Percentiles rank a stretch among this genome's conserved stretches.
Conservation (phyloP, 2,888 invertebrate genomes). For the Pedicia rivosa region DNA sequence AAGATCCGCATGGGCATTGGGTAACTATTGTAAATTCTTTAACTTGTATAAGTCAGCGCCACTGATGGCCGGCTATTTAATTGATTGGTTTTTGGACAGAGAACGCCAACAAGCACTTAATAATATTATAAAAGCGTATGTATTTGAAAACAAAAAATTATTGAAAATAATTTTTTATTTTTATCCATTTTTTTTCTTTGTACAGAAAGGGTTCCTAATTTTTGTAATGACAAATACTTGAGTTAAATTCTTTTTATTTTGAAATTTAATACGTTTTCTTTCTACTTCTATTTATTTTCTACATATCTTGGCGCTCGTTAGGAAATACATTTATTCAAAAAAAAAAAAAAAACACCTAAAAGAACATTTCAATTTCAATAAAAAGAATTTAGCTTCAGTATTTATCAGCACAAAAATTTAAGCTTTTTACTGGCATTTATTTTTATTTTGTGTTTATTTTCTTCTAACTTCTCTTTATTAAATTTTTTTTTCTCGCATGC, state of each 20-base stretch:
- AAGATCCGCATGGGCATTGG: conserved; percentile 83
- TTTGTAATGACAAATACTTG: too few relatives aligned
- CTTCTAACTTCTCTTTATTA: neutral
- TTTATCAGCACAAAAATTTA: neutral
- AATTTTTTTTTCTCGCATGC: neutral
- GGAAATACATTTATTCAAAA: too few relatives aligned
- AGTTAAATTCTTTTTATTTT: too few relatives aligned
- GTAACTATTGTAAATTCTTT: conserved; percentile 88
- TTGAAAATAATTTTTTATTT: conserved; percentile 4
- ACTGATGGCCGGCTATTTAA: conserved; percentile 88
- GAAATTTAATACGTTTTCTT: too few relatives aligned
- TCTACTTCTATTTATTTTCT: too few relatives aligned
- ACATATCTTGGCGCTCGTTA: too few relatives aligned
- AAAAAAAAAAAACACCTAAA: too few relatives aligned
- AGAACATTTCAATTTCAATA: too few relatives aligned
- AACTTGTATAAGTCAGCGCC: conserved; percentile 77
- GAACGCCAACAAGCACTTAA: conserved; percentile 86
- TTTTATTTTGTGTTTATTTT: neutral
- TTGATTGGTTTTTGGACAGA: conserved; percentile 96
- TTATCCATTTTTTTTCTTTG: neutral
- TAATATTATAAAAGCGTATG: conserved; percentile 93
- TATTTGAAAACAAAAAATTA: conserved; percentile 27
- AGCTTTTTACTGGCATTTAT: neutral
- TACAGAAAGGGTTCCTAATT: neutral
- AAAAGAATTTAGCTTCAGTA: too few relatives aligned